Conservation (phyloP, 92 coral and sea anemone species). For the Phenganax marumi region DNA sequence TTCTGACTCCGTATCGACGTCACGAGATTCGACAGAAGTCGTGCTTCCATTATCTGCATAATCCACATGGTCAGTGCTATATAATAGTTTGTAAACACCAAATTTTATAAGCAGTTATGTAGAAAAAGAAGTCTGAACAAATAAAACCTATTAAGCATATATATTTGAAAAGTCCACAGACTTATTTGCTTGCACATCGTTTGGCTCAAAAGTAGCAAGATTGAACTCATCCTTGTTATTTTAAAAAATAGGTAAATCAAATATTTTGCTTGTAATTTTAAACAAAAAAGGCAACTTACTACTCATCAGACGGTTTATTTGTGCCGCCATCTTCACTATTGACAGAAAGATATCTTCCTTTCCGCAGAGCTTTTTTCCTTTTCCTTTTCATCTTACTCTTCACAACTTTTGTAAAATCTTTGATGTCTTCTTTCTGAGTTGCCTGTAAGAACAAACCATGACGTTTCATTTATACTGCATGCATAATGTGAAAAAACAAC, state of each 20-base stretch:
- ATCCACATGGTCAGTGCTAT: slow-evolving; percentile 20
- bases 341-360: slow-evolving; percentile 84
- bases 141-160: no score
- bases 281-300: slow-evolving; percentile 56
- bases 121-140: no score
- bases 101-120: not conserved
- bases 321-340: slow-evolving; percentile 64
- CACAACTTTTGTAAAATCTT: slow-evolving; percentile 96
- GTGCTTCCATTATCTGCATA: slow-evolving; percentile 25
- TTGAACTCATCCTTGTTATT: no score
- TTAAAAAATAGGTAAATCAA: no score
- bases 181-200: no score
- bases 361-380: slow-evolving; percentile 73
- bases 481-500: not conserved
- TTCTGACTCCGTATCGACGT: not conserved
- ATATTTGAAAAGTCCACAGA: no score
- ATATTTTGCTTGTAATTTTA: no score
- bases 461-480: not conserved
- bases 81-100: not conserved
- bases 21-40: slow-evolving; percentile 26
- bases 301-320: slow-evolving; percentile 70
- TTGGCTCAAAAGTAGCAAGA: no score
- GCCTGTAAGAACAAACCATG: slow-evolving; percentile 47
- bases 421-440: slow-evolving; percentile 94
- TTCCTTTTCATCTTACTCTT: slow-evolving; percentile 88